Conservation (phyloP, 2,797 vertebrate species). For the Pseudopleuronectes americanus region DNA sequence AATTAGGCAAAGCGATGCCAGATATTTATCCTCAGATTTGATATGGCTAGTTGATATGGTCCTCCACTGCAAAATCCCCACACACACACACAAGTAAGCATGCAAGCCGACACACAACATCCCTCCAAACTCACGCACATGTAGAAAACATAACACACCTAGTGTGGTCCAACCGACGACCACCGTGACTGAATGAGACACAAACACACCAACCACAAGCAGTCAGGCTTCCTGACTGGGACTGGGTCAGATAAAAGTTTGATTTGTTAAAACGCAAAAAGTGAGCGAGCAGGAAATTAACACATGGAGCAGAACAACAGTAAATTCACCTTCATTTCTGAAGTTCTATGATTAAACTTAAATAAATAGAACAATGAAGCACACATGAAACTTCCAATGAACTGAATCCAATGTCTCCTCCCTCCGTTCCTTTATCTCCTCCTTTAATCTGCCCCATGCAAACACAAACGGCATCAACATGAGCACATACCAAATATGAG, state of each 20-base stretch:
- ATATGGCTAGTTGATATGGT: constrained; percentile 58
- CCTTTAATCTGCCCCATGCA: not conserved
- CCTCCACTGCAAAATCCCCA: constrained; percentile 20
- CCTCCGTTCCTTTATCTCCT: not conserved
- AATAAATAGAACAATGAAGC: constrained; percentile 36
- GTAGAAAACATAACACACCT: constrained; percentile 56
- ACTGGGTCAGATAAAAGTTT: constrained; percentile 40
- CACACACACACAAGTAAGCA: constrained; percentile 36
- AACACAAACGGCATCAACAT: constrained; percentile 20
- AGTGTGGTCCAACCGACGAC: constrained; percentile 74
- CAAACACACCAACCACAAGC: constrained; percentile 67
- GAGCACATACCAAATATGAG: constrained; percentile 10
- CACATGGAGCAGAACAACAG: not conserved
- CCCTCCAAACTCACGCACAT: constrained; percentile 40
- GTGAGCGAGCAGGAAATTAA: constrained; percentile 3
- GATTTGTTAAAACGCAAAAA: constrained; percentile 25
- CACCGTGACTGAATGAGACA: constrained; percentile 71
- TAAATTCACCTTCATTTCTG: constrained; percentile 6
- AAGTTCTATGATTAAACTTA: constrained; percentile 38
- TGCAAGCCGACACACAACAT: constrained; percentile 30
- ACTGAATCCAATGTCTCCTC: constrained; percentile 8
- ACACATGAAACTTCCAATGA: constrained; percentile 16
- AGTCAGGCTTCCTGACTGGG: constrained; percentile 51
- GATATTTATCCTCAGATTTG: constrained; percentile 70
- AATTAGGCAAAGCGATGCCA: constrained; percentile 76